These are phyloP conservation scores for Sabatieria punctata DNA, from an alignment of 2,888 invertebrate genomes.

Conservation along the genomic window DNA sequence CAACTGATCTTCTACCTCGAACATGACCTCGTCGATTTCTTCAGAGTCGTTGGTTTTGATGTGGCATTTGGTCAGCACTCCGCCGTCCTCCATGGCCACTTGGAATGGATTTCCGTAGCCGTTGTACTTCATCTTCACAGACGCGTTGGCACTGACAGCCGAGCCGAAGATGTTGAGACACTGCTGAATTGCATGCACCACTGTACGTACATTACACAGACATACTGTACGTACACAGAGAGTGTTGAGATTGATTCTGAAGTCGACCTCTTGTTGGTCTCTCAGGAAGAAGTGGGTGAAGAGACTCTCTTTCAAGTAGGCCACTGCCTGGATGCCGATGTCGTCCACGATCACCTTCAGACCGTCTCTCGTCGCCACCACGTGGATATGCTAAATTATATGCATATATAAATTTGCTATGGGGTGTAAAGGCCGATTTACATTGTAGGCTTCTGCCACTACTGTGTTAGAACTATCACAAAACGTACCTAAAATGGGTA, in stretches of 20 bases:
- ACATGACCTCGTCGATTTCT: too few relatives aligned
- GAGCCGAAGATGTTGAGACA: slow-evolving; percentile 67
- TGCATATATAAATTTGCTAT: too few relatives aligned
- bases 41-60: too few relatives aligned
- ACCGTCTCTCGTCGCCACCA: slow-evolving; percentile 64
- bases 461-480: too few relatives aligned
- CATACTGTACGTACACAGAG: slow-evolving; percentile 30
- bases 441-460: too few relatives aligned
- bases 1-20: too few relatives aligned
- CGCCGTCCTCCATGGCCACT: too few relatives aligned
- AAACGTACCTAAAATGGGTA: too few relatives aligned
- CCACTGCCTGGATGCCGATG: slow-evolving; percentile 70
- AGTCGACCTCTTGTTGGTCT: slow-evolving; percentile 33
- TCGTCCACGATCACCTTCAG: slow-evolving; percentile 77
- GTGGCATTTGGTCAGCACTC: too few relatives aligned
- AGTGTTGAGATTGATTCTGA: slow-evolving; percentile 35
- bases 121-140: slow-evolving; percentile 65
- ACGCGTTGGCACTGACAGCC: slow-evolving; percentile 38
- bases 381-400: too few relatives aligned
- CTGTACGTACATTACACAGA: slow-evolving; percentile 1
- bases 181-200: slow-evolving; percentile 44
- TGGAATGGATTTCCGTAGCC: slow-evolving; percentile 52
- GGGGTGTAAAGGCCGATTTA: too few relatives aligned
- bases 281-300: slow-evolving; percentile 43
- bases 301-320: slow-evolving; percentile 61